Evolutionary conservation across 1,140 invertebrate species (phyloP).

Genomic region (Andrena cerasifolii): DNA sequence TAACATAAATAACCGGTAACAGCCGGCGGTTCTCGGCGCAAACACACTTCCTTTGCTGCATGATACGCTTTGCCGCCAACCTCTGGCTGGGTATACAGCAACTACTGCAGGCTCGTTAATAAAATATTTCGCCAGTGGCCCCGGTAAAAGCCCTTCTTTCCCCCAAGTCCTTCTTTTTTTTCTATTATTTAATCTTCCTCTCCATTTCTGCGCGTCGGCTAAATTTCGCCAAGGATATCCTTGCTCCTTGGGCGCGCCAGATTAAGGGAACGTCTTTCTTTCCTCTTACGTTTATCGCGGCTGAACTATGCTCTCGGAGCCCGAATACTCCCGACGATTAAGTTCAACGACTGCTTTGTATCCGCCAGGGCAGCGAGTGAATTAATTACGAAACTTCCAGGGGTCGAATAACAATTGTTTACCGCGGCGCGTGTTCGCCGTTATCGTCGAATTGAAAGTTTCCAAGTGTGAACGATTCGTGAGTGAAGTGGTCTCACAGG

Average conservation of each 20-base stretch:
- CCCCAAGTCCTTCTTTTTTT: not conserved
- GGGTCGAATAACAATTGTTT: constrained; percentile 11
- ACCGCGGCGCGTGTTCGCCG: not conserved
- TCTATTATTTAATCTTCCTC: constrained; percentile 40
- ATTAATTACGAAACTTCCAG: constrained; percentile 32
- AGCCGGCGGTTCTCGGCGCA: not conserved
- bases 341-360: constrained; percentile 8
- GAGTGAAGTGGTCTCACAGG: no score
- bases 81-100: not conserved
- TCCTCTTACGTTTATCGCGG: constrained; percentile 20
- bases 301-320: not conserved
- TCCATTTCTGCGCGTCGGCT: not conserved
- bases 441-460: not conserved
- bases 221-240: constrained; percentile 28
- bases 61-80: not conserved
- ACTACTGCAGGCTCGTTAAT: constrained; percentile 30
- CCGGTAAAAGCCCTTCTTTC: not conserved
- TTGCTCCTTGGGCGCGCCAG: not conserved
- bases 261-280: constrained; percentile 33
- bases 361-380: not conserved
- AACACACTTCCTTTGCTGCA: not conserved
- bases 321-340: constrained; percentile 24
- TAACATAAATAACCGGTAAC: constrained; percentile 14
- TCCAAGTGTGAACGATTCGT: no score
- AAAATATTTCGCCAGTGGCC: constrained; percentile 33